These are phyloP conservation scores for Eilema caniola DNA, from an alignment of 2,888 invertebrate species.

Conservation along the genomic window DNA sequence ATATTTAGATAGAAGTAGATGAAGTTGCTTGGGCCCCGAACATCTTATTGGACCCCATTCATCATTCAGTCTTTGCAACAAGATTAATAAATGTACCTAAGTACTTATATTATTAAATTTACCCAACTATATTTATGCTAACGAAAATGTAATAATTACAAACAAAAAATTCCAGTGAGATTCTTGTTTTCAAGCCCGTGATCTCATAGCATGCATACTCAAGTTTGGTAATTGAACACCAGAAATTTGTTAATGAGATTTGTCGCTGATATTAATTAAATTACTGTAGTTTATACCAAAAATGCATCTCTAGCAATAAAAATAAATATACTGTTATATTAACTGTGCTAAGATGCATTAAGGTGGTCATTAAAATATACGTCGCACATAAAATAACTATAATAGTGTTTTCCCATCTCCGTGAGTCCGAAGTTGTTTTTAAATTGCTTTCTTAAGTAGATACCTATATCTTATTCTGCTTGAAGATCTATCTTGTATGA, in stretches of 20 bases:
- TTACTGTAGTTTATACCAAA: slow-evolving; percentile 7
- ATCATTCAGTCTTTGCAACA: no score
- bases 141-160: slow-evolving; percentile 1
- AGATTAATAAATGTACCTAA: not conserved
- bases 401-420: slow-evolving; percentile 7
- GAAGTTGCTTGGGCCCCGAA: no score
- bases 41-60: no score
- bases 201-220: not conserved
- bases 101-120: no score
- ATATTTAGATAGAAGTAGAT: no score
- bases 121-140: not conserved
- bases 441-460: not conserved
- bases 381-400: slow-evolving; percentile 17
- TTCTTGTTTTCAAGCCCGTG: not conserved
- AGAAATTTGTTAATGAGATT: slow-evolving; percentile 12
- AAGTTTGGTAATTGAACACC: slow-evolving; percentile 11
- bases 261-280: slow-evolving; percentile 19
- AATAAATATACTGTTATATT: slow-evolving; percentile 15
- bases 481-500: not conserved
- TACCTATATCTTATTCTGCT: not conserved
- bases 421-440: not conserved
- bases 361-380: slow-evolving; percentile 14
- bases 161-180: slow-evolving; percentile 8
- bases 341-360: slow-evolving; percentile 14
- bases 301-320: slow-evolving; percentile 15